Conservation (phyloP, 1,140 invertebrate genomes). For the Papilio xuthus region DNA sequence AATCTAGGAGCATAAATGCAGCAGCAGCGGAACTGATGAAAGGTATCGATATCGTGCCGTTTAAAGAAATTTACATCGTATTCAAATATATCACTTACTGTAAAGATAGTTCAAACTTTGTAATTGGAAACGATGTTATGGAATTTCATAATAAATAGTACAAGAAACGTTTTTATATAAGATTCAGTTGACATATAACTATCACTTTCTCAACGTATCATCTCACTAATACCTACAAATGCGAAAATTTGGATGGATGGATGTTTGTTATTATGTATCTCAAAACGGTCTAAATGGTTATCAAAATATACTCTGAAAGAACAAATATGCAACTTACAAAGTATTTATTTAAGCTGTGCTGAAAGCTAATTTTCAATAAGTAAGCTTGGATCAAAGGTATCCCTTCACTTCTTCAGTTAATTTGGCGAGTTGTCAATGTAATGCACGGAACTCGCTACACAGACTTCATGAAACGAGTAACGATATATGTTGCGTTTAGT, state of each 20-base stretch:
- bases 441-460: not conserved
- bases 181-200: too few relatives aligned
- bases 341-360: too few relatives aligned
- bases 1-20: conserved; percentile 44
- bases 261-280: too few relatives aligned
- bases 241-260: too few relatives aligned
- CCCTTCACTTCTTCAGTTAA: conserved; percentile 2
- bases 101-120: conserved; percentile 64
- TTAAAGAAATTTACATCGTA: conserved; percentile 64
- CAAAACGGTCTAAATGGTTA: too few relatives aligned
- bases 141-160: conserved; percentile 49
- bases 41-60: conserved; percentile 58
- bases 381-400: conserved; percentile 44
- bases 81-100: conserved; percentile 67
- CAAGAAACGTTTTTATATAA: too few relatives aligned
- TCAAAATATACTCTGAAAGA: too few relatives aligned
- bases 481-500: not conserved
- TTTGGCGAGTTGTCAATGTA: not conserved
- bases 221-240: too few relatives aligned
- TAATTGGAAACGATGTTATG: conserved; percentile 69
- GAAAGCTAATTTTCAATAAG: conserved; percentile 52
- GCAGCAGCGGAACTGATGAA: conserved; percentile 51
- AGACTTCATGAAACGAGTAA: conserved; percentile 12
- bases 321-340: too few relatives aligned
- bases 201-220: too few relatives aligned